A percentile compares a stretch with the other conserved stretches of the same genome.
These are phyloP conservation scores for Heterocephalus glaber DNA, from an alignment of 2,113 vertebrate species.

Conservation along the genomic window DNA sequence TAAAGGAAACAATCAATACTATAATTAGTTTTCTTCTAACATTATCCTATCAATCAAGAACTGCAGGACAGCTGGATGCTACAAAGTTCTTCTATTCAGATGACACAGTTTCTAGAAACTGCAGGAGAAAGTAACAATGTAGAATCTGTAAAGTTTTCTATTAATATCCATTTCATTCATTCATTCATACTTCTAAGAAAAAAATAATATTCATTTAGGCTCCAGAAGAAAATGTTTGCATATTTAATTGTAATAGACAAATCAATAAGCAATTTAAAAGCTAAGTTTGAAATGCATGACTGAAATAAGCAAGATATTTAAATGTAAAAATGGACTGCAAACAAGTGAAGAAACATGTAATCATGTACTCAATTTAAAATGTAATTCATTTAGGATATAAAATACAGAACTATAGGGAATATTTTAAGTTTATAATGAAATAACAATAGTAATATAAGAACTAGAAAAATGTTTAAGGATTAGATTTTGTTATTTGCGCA, in stretches of 20 bases:
- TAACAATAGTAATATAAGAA: not conserved
- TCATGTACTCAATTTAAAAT: not conserved
- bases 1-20: constrained; percentile 80
- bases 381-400: not conserved
- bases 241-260: constrained; percentile 60
- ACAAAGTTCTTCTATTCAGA: not conserved
- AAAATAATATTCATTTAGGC: not conserved
- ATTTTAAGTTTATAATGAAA: not conserved
- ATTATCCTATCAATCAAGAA: not conserved
- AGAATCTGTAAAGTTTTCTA: constrained; percentile 17
- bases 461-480: not conserved
- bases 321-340: not conserved
- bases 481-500: not conserved
- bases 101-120: not conserved
- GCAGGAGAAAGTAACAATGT: not conserved
- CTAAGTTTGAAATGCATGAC: constrained; percentile 19
- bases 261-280: constrained; percentile 78
- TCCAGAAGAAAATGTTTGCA: constrained; percentile 50
- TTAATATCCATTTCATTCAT: not conserved
- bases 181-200: not conserved
- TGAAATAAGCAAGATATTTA: not conserved
- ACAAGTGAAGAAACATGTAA: not conserved
- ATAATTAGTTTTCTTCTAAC: constrained; percentile 68
- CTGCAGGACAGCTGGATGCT: not conserved
- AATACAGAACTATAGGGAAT: not conserved